phyloP scores from a whole-genome alignment of 2,797 vertebrate species.

The Eulemur mongoz region DNA sequence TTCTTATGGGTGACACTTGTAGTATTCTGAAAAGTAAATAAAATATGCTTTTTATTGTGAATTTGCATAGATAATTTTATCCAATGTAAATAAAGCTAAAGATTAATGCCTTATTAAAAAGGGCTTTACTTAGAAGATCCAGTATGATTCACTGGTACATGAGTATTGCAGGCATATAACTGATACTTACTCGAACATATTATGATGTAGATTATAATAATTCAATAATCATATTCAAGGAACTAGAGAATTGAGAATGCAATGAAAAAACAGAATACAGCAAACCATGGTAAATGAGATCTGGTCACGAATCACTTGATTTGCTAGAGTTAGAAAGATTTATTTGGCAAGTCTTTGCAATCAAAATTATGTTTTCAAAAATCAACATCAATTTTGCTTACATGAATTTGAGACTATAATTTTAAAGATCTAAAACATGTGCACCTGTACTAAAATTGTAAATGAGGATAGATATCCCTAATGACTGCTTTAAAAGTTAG shows the following conservation, averaged over 20 bases:
- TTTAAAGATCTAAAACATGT: background rate
- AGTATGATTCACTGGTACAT: background rate
- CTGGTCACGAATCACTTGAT: background rate
- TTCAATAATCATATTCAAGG: background rate
- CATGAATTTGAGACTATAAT: background rate
- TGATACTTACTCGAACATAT: background rate
- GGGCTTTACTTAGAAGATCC: background rate
- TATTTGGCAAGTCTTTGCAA: background rate
- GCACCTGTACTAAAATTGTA: conserved; percentile 33
- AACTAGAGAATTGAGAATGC: background rate
- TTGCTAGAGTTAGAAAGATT: background rate
- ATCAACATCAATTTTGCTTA: conserved; percentile 2
- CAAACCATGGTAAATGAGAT: background rate
- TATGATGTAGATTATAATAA: background rate
- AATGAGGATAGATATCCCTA: background rate
- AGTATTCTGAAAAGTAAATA: background rate
- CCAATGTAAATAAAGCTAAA: background rate
- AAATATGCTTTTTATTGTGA: background rate
- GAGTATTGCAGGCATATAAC: background rate
- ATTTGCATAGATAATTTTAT: background rate
- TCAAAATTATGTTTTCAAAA: conserved; percentile 46
- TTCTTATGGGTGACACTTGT: background rate
- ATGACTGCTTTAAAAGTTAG: background rate
- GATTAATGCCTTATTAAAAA: background rate
- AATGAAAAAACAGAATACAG: background rate